A percentile compares a stretch with the other conserved stretches of the same genome.
Conservation (phyloP, 1,140 invertebrate genomes). For the Philaenus spumarius region DNA sequence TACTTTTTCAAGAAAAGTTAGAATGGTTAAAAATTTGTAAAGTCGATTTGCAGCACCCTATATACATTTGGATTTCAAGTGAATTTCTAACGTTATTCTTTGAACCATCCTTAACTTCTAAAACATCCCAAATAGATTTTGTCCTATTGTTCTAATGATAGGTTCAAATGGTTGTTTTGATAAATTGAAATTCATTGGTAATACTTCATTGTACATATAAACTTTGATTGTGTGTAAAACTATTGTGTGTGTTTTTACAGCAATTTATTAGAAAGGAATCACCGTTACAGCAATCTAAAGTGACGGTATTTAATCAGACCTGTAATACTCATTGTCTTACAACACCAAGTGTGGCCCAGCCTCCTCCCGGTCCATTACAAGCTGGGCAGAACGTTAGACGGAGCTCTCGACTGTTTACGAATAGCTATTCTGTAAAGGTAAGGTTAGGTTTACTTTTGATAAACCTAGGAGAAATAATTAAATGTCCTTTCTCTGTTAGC, state of each 20-base stretch:
- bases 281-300: conserved; percentile 55
- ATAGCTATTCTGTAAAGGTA: conserved; percentile 85
- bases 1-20: too few species aligned
- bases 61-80: too few species aligned
- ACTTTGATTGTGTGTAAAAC: neutral
- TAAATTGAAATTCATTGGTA: too few species aligned
- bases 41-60: too few species aligned
- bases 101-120: too few species aligned
- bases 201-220: too few species aligned
- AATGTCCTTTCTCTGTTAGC: neutral
- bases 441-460: conserved; percentile 20
- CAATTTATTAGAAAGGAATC: conserved; percentile 48
- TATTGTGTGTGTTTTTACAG: conserved; percentile 26
- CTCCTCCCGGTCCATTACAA: conserved; percentile 45
- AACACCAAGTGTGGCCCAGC: conserved; percentile 47
- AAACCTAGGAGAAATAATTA: too few species aligned
- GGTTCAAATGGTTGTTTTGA: too few species aligned
- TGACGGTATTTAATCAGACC: conserved; percentile 62
- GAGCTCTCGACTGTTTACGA: conserved; percentile 85
- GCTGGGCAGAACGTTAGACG: conserved; percentile 58
- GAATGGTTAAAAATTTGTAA: too few species aligned
- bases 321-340: conserved; percentile 60
- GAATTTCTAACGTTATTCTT: too few species aligned
- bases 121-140: too few species aligned
- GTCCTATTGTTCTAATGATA: too few species aligned